Conservation (phyloP, 2,888 invertebrate species). For the Sarcophaga carnaria region DNA sequence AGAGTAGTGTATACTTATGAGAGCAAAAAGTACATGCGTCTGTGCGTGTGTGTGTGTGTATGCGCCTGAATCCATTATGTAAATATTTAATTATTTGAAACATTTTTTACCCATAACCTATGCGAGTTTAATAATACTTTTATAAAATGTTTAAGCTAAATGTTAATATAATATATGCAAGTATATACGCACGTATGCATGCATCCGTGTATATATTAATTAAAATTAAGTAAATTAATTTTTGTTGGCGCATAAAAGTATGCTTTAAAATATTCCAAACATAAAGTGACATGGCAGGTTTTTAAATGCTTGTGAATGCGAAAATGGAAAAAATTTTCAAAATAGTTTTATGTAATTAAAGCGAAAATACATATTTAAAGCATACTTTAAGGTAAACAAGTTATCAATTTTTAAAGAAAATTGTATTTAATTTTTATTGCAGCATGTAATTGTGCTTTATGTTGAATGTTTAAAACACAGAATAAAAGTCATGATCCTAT, state of each 20-base stretch:
- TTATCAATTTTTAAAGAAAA: too few relatives aligned
- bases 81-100: constrained; percentile 67
- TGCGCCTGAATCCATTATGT: constrained; percentile 56
- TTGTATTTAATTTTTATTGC: too few relatives aligned
- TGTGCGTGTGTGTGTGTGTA: background rate
- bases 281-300: background rate
- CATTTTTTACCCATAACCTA: constrained; percentile 30
- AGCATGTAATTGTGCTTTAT: too few relatives aligned
- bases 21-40: background rate
- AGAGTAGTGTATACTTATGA: background rate
- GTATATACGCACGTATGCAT: too few relatives aligned
- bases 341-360: too few relatives aligned
- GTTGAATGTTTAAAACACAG: too few relatives aligned
- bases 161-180: background rate
- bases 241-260: background rate
- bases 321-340: background rate
- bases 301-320: background rate
- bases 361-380: too few relatives aligned
- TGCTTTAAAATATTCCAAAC: background rate
- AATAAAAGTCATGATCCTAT: too few relatives aligned
- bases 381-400: too few relatives aligned
- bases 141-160: background rate
- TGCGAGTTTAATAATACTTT: background rate
- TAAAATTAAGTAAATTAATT: background rate
- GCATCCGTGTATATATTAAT: background rate